phyloP scores from a whole-genome alignment of 2,888 invertebrate species.

The Cheilosia vernalis region DNA sequence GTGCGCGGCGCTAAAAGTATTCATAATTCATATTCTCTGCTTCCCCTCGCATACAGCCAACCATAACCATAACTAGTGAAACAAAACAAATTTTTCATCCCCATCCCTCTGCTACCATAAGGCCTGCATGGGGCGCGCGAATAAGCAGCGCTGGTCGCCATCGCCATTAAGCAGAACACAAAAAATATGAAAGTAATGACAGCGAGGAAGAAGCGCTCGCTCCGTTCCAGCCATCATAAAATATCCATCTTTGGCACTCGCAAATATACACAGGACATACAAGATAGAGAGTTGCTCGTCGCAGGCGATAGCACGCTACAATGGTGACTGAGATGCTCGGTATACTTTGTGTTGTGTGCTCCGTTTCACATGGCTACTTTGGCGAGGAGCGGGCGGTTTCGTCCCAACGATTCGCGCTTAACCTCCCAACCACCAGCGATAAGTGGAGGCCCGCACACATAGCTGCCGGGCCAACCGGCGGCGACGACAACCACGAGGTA shows the following conservation, averaged over 20 bases:
- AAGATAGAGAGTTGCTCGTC: slow-evolving; percentile 27
- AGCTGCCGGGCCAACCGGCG: neutral
- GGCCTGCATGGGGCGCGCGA: slow-evolving; percentile 56
- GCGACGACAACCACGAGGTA: slow-evolving; percentile 44
- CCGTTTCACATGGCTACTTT: slow-evolving; percentile 72
- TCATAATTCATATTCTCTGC: slow-evolving; percentile 63
- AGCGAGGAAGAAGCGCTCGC: slow-evolving; percentile 66
- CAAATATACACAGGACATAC: slow-evolving; percentile 49
- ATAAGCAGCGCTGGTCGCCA: slow-evolving; percentile 55
- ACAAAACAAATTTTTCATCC: slow-evolving; percentile 68
- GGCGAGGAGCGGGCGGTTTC: slow-evolving; percentile 57
- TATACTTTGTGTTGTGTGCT: slow-evolving; percentile 25
- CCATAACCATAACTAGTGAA: slow-evolving; percentile 49
- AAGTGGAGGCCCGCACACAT: slow-evolving; percentile 47
- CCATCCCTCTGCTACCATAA: slow-evolving; percentile 26
- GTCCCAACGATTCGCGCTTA: slow-evolving; percentile 44
- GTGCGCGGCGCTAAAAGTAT: slow-evolving; percentile 65
- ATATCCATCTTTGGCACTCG: slow-evolving; percentile 70
- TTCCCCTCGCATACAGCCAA: slow-evolving; percentile 9
- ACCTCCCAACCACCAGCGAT: slow-evolving; percentile 31
- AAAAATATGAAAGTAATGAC: slow-evolving; percentile 65
- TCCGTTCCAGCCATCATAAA: slow-evolving; percentile 65
- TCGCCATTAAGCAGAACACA: slow-evolving; percentile 49
- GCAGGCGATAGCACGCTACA: slow-evolving; percentile 46
- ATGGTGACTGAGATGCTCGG: slow-evolving; percentile 45